Evolutionary conservation across 2,888 invertebrate genomes (phyloP), one percentile per base, ranked within the genome.

Genomic region (Metalampra italica): DNA sequence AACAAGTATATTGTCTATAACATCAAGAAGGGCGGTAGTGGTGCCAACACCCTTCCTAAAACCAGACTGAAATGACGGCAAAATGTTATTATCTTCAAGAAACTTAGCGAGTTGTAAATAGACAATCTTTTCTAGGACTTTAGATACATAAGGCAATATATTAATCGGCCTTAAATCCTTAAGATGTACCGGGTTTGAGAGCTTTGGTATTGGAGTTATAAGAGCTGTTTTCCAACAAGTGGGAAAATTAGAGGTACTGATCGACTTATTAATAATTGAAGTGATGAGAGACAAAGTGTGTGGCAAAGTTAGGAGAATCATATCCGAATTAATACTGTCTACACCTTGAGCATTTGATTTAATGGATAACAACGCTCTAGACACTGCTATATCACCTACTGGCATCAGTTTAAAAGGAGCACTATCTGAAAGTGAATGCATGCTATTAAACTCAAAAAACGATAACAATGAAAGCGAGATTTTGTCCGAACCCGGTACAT

Each of bases 61-160:
- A 4, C 54, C 54, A 0, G 54, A 54, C n/a, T 54, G 54, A 7
- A 41, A 9, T 1, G 11, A 3, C 0, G 51, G 54, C 4, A 54
- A 8, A 0, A 54, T 34, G 9, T 47, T 38, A 7, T 47, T 34
- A 9, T 12, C 12, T 22, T 47, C 49, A 3, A 54, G 9, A 29
- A 30, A 51, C 8, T 42, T 9, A 0, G 15, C 37, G 0, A 53
- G n/a, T 44, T 55, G 55, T 1, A 13, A 12, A 1, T 48, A 43
- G 0, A 55, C 51, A 0, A 51, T 37, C 37, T 46, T 56, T 46
- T 56, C 56, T 8, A 50, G 22, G 9, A 56, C 38, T 47, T 56
- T 56, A 8, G 56, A 52, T 1, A 52, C 5, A 15, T 41, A 36
- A 2, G 47, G 47, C 7, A 54, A 38, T 13, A 51, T 47, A 29